Conservation (phyloP, 2,113 vertebrate species). For the Phaethornis superciliosus region DNA sequence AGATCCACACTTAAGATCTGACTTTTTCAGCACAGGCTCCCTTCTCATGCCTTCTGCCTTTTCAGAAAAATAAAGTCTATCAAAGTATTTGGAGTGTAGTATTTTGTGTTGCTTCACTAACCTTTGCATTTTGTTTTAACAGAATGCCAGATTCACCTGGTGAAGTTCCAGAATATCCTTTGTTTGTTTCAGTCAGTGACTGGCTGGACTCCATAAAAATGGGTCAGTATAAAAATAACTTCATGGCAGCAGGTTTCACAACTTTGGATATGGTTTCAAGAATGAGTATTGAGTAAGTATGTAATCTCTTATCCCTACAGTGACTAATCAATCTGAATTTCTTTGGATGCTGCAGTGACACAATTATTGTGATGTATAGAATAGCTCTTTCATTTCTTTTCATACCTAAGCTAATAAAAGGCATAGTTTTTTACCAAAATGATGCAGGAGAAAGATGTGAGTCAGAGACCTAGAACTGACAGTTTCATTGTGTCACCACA, state of each 20-base stretch:
- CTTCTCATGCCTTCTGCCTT: background rate
- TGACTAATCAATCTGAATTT: background rate
- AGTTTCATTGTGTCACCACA: background rate
- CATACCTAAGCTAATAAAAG: background rate
- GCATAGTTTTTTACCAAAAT: background rate
- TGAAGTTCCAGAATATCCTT: slow-evolving; percentile 90
- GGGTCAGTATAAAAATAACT: slow-evolving; percentile 96
- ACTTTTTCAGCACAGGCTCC: background rate
- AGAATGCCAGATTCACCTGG: slow-evolving; percentile 92
- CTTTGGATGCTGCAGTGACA: background rate
- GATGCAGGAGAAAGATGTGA: background rate
- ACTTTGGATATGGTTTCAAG: slow-evolving; percentile 92
- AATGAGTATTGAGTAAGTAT: slow-evolving; percentile 96
- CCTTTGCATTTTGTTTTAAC: background rate
- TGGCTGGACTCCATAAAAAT: slow-evolving; percentile 98
- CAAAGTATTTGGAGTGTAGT: background rate
- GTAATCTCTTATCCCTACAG: background rate
- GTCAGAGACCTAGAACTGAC: background rate
- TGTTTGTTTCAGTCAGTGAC: slow-evolving; percentile 93
- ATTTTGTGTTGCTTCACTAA: background rate
- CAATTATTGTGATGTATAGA: background rate
- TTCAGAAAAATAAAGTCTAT: background rate
- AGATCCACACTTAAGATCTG: background rate
- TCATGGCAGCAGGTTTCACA: slow-evolving; percentile 92
- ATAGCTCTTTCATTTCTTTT: background rate